Conservation (phyloP, 2,797 vertebrate genomes). For the Leucoraja ocellata region DNA sequence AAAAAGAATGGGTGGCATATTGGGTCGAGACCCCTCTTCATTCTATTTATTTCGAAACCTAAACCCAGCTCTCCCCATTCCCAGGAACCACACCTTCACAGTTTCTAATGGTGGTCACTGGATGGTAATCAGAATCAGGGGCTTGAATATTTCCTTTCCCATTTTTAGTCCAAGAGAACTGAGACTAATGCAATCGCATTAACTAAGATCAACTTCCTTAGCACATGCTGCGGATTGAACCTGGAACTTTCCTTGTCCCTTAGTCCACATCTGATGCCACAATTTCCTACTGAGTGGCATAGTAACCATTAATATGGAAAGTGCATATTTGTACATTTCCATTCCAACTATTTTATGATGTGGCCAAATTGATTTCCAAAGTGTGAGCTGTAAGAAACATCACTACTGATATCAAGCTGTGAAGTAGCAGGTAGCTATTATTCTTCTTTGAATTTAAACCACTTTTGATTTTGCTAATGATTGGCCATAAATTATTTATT, state of each 20-base stretch:
- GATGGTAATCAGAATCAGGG: neutral
- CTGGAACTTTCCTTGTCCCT: neutral
- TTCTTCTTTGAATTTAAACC: neutral
- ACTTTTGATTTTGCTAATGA: neutral
- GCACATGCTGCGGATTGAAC: neutral
- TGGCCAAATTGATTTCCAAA: neutral
- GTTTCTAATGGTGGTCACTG: neutral
- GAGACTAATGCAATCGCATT: too few relatives aligned
- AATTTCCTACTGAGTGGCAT: neutral
- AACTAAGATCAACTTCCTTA: too few relatives aligned
- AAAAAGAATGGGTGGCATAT: too few relatives aligned
- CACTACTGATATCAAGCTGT: neutral
- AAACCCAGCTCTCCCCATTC: too few relatives aligned
- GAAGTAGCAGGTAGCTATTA: neutral
- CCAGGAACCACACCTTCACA: neutral
- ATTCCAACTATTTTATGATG: constrained; percentile 2
- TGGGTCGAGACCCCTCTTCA: too few relatives aligned
- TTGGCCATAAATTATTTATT: neutral
- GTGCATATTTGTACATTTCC: neutral
- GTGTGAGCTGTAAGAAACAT: neutral
- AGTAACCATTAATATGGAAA: neutral
- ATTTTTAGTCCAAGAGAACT: neutral
- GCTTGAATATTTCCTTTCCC: neutral
- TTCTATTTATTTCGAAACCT: too few relatives aligned
- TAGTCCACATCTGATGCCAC: neutral